These are phyloP conservation scores for Cardiocondyla obscurior DNA, from an alignment of 1,140 invertebrate genomes.

Conservation along the genomic window DNA sequence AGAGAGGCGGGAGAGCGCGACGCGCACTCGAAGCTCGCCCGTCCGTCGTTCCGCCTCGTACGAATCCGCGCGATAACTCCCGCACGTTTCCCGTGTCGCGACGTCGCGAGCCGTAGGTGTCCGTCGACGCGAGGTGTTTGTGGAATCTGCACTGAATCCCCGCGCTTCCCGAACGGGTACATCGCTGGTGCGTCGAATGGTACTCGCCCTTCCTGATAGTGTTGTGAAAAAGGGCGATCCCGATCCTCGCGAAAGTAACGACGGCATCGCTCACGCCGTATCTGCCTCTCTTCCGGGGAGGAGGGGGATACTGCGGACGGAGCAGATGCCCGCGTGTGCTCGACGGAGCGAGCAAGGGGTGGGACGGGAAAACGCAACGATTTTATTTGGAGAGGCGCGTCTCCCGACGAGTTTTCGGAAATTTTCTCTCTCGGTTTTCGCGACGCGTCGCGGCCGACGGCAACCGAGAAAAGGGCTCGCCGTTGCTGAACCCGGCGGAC, in stretches of 20 bases:
- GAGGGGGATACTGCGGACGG: not conserved
- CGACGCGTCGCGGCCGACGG: not conserved
- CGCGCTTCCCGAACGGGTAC: not conserved
- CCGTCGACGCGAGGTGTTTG: conserved; percentile 23
- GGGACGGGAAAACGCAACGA: not conserved
- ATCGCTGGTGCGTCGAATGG: conserved; percentile 18
- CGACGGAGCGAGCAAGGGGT: not conserved
- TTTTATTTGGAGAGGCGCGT: not conserved
- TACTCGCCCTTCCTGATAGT: not conserved
- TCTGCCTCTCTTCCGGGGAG: conserved; percentile 2
- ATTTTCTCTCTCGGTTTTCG: not conserved
- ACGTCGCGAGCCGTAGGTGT: not conserved
- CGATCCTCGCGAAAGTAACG: not conserved
- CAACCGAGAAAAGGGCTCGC: not conserved
- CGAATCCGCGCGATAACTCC: not conserved
- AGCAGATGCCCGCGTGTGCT: not conserved
- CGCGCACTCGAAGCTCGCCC: conserved; percentile 61
- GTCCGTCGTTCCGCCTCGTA: conserved; percentile 46
- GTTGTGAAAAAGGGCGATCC: not conserved
- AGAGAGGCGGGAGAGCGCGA: conserved; percentile 61
- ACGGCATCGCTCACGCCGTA: not conserved
- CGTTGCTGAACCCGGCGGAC: not conserved
- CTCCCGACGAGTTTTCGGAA: not conserved
- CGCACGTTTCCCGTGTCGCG: not conserved
- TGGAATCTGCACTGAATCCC: conserved; percentile 35